These are phyloP conservation scores for Augochlora pura DNA, from an alignment of 1,140 invertebrate species.

Conservation along the genomic window DNA sequence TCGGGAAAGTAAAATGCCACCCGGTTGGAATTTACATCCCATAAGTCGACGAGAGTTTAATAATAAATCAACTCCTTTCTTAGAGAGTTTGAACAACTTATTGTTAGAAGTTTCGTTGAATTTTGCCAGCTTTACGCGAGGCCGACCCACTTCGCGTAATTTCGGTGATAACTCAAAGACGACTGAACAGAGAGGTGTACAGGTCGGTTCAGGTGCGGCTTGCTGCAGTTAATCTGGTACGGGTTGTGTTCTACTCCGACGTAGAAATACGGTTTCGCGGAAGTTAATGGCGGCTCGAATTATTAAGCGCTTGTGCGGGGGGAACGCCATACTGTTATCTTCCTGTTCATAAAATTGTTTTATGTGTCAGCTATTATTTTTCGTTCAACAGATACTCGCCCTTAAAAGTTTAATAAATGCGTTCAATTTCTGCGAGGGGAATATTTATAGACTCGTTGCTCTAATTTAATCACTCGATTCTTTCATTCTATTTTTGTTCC, in stretches of 20 bases:
- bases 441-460: too few relatives aligned
- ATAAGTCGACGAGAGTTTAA: background rate
- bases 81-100: conserved; percentile 17
- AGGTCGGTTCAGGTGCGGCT: background rate
- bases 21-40: background rate
- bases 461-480: too few relatives aligned
- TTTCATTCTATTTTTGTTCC: too few relatives aligned
- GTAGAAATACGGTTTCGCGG: background rate
- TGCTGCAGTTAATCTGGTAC: background rate
- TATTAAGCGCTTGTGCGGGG: background rate
- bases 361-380: background rate
- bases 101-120: conserved; percentile 14
- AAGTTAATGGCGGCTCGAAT: background rate
- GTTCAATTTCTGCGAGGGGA: too few relatives aligned
- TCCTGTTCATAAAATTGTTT: background rate
- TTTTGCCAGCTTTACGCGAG: background rate
- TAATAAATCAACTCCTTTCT: conserved; percentile 24
- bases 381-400: too few relatives aligned
- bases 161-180: conserved; percentile 33
- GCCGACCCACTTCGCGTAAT: conserved; percentile 32
- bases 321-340: background rate
- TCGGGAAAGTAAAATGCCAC: background rate
- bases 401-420: background rate
- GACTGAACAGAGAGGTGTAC: background rate
- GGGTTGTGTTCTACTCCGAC: background rate